phyloP scores from a whole-genome alignment of 2,113 vertebrate species.

The Rhea americana region DNA sequence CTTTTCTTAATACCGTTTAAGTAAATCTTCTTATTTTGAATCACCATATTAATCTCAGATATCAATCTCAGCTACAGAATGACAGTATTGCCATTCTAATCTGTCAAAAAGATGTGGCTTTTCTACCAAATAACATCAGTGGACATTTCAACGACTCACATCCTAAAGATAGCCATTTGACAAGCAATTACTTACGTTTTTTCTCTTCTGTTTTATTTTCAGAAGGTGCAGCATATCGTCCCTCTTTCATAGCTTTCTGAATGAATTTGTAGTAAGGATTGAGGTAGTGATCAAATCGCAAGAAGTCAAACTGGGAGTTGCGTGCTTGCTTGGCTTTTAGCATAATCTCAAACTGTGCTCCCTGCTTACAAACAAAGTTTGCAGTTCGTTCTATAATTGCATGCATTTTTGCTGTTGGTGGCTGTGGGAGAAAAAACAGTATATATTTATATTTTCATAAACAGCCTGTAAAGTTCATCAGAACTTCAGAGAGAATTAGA shows the following conservation, averaged over 20 bases:
- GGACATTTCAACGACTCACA: background rate
- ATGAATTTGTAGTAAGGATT: slow-evolving; percentile 99
- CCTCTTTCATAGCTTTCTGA: slow-evolving; percentile 95
- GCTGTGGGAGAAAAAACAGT: slow-evolving; percentile 73
- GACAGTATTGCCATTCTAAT: background rate
- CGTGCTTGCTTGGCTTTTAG: slow-evolving; percentile 94
- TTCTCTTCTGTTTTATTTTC: slow-evolving; percentile 79
- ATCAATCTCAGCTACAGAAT: background rate
- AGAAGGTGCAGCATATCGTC: slow-evolving; percentile 82
- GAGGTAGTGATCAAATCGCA: slow-evolving; percentile 98
- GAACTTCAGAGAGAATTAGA: background rate
- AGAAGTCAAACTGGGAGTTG: slow-evolving; percentile 98
- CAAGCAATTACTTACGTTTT: slow-evolving; percentile 74
- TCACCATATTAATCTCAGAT: background rate
- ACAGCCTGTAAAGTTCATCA: background rate
- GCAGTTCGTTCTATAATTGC: slow-evolving; percentile 97
- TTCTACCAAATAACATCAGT: background rate
- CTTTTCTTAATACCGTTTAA: background rate
- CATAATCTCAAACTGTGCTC: slow-evolving; percentile 97
- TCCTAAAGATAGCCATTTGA: background rate
- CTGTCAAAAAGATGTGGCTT: background rate
- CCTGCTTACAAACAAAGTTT: slow-evolving; percentile 95
- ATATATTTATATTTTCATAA: background rate
- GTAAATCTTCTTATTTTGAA: background rate
- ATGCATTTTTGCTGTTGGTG: slow-evolving; percentile 94